Base-by-base conservation (phyloP, 2,888 invertebrate species). In the Sympetrum striolatum region DNA sequence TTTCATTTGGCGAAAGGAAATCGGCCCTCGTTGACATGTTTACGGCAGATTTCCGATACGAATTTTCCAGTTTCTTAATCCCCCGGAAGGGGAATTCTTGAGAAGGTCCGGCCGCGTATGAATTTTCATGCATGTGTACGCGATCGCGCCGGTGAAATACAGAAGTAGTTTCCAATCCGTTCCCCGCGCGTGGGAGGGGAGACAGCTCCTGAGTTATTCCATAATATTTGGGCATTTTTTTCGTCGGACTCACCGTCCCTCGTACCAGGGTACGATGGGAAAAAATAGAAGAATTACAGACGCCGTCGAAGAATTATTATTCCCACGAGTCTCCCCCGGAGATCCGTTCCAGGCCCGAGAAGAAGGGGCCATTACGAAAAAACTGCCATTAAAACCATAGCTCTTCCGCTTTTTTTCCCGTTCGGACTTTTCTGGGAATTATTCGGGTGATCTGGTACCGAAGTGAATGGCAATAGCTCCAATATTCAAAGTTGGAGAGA, bases 201-300 rank as follows among this genome's bases (percentile, higher is more conserved):
- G 86, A 82, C 82, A 82, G 82, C 82, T 82, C 64, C 5, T 86
- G 86, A 86, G 86, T 86, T 86, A 86, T 86, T 86, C 86, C 86
- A 37, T 86, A 86, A 86, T 86, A 86, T 86, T 86, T 86, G 86
- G 60, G 60, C 86, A 86, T 86, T 86, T 86, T 86, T 86, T 86
- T 86, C 37, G 35, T 86, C 82, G 86, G 86, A 86, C 86, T 60
- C 37, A 60, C 86, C 86, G 86, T 86, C 86, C 86, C 64, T 35
- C 86, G 86, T 86, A 86, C 86, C 86, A 86, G 86, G 86, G 86
- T 60, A 86, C 86, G 86, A 86, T 86, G 86, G 86, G 86, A 86
- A 86, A 86, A 86, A 86, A 86, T 60, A 86, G 58, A 86, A 86
- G 86, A 86, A 86, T 86, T 86, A 86, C 86, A 86, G 86, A 86